Evolutionary conservation across 2,888 invertebrate genomes (phyloP).

Genomic region (Harpagoxenus sublaevis): DNA sequence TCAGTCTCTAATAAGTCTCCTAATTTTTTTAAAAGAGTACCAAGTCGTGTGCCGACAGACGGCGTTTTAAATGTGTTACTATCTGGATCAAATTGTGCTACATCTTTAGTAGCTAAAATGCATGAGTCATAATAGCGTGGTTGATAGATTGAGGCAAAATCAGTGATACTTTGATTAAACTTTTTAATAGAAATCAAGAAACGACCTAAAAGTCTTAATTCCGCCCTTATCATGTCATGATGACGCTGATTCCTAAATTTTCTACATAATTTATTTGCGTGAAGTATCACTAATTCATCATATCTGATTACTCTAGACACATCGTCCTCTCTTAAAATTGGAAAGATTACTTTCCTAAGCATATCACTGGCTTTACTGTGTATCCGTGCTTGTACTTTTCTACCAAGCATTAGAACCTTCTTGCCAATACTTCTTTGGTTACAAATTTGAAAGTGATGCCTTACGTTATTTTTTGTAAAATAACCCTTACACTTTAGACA

Average conservation of each 20-base stretch:
- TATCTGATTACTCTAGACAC: conserved; percentile 55
- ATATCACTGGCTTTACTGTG: conserved; percentile 40
- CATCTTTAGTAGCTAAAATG: conserved; percentile 22
- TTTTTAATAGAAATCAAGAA: conserved; percentile 39
- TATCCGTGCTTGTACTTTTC: neutral
- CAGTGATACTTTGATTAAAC: conserved; percentile 30
- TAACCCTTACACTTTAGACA: conserved; percentile 19
- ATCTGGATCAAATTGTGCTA: conserved; percentile 37
- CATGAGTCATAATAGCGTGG: conserved; percentile 42
- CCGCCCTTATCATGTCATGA: conserved; percentile 49
- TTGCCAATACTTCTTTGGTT: neutral
- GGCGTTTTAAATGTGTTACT: conserved; percentile 39
- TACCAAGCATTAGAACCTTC: neutral
- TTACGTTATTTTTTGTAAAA: conserved; percentile 15
- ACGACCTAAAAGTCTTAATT: conserved; percentile 37
- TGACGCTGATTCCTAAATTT: conserved; percentile 30
- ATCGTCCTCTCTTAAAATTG: conserved; percentile 61
- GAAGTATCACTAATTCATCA: conserved; percentile 62
- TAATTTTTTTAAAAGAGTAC: conserved; percentile 35
- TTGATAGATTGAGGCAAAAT: conserved; percentile 52
- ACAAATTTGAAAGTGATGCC: conserved; percentile 5
- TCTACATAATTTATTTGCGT: conserved; percentile 59
- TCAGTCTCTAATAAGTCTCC: neutral
- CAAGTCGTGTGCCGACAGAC: conserved; percentile 32
- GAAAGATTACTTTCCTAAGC: conserved; percentile 61